Evolutionary conservation across 2,888 invertebrate species (phyloP).

Genomic region (Microctonus brassicae): DNA sequence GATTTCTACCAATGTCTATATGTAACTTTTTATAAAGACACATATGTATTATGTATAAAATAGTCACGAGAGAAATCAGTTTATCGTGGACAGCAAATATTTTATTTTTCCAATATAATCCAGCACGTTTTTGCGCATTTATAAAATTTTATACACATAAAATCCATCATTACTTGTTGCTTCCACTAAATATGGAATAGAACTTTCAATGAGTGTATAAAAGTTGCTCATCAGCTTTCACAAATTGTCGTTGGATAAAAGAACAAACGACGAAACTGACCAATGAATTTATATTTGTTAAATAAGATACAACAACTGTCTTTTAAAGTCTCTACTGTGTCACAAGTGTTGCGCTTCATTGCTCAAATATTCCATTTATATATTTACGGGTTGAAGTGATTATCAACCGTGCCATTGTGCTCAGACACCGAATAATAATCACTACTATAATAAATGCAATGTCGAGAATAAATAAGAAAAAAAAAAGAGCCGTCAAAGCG

Average conservation of each 20-base stretch:
- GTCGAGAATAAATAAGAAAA: not conserved
- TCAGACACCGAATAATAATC: not conserved
- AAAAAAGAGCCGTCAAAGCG: not conserved
- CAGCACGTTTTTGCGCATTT: not conserved
- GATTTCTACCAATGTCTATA: not conserved
- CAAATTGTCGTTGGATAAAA: conserved; percentile 12
- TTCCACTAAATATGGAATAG: conserved; percentile 1
- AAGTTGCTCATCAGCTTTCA: conserved; percentile 21
- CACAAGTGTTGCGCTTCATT: conserved; percentile 11
- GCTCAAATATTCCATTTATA: conserved; percentile 24
- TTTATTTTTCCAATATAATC: not conserved
- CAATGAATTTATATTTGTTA: not conserved
- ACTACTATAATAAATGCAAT: not conserved
- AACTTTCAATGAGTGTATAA: not conserved
- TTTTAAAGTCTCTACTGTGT: not conserved
- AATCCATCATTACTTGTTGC: conserved; percentile 17
- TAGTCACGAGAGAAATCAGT: not conserved
- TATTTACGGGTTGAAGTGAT: not conserved
- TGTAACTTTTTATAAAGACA: not conserved
- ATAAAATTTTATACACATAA: not conserved
- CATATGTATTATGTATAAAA: not conserved
- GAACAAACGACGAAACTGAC: not conserved
- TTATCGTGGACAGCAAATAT: not conserved
- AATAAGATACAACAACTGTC: not conserved
- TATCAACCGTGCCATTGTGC: not conserved